These are phyloP conservation scores for Solea senegalensis DNA, from an alignment of 2,113 vertebrate species.

Conservation along the genomic window DNA sequence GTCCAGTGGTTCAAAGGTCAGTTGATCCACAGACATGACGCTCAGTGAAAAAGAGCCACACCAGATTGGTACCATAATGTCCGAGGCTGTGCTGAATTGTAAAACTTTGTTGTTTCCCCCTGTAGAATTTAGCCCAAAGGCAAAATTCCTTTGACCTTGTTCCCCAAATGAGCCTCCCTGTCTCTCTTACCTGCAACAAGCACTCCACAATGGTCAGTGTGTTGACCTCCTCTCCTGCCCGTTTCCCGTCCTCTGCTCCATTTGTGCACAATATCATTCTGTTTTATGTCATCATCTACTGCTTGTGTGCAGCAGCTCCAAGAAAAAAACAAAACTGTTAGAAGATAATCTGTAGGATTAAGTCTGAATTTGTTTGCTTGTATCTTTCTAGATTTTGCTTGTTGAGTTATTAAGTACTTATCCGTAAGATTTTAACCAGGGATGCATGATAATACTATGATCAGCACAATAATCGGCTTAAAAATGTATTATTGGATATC, in stretches of 20 bases:
- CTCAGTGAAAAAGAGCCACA: slow-evolving; percentile 12
- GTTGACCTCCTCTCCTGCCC: slow-evolving; percentile 51
- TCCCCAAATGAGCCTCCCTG: slow-evolving; percentile 77
- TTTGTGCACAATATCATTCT: slow-evolving; percentile 37
- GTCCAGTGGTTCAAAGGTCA: slow-evolving; percentile 83
- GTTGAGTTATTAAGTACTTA: background rate
- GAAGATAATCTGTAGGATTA: background rate
- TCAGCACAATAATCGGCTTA: too few species aligned
- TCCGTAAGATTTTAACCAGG: background rate
- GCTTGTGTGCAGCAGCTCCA: background rate
- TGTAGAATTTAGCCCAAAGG: slow-evolving; percentile 82
- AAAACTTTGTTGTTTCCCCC: slow-evolving; percentile 42
- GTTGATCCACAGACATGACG: slow-evolving; percentile 33
- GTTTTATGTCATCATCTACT: slow-evolving; percentile 26
- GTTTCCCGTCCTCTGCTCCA: slow-evolving; percentile 40
- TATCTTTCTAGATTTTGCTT: background rate
- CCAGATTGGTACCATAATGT: slow-evolving; percentile 9
- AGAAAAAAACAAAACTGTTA: background rate
- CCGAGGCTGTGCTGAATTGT: slow-evolving; percentile 16
- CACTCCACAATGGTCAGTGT: slow-evolving; percentile 84
- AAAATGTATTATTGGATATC: too few species aligned
- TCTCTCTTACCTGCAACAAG: slow-evolving; percentile 82
- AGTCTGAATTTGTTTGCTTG: background rate
- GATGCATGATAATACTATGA: too few species aligned
- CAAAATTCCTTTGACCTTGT: slow-evolving; percentile 81